phyloP scores from a whole-genome alignment of 2,888 invertebrate genomes.

The Bedellia somnulentella region DNA sequence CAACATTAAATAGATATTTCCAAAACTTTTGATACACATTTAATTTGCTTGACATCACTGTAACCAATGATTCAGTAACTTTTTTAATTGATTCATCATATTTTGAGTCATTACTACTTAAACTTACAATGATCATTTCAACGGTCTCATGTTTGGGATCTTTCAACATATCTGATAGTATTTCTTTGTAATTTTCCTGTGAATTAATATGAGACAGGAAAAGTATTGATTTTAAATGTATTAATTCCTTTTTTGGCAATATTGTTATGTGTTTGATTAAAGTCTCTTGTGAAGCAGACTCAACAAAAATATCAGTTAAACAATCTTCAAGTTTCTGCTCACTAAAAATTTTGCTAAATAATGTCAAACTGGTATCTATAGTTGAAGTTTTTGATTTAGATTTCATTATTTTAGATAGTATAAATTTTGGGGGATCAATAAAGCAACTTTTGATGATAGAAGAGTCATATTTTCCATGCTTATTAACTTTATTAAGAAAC shows the following conservation, averaged over 20 bases:
- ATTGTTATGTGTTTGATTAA: constrained; percentile 24
- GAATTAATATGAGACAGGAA: constrained; percentile 21
- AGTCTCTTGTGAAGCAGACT: constrained; percentile 37
- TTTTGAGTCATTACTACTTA: constrained; percentile 21
- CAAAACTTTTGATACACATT: constrained; percentile 26
- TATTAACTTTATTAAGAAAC: constrained; percentile 28
- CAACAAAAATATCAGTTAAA: constrained; percentile 33
- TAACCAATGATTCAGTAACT: constrained; percentile 18
- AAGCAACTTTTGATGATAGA: constrained; percentile 30
- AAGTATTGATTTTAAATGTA: constrained; percentile 29
- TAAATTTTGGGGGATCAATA: constrained; percentile 31
- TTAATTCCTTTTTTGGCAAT: constrained; percentile 22
- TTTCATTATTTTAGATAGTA: constrained; percentile 35
- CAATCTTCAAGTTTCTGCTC: constrained; percentile 27
- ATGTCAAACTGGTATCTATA: constrained; percentile 27
- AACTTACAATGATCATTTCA: constrained; percentile 28
- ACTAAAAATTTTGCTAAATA: constrained; percentile 30
- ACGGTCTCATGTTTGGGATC: constrained; percentile 21
- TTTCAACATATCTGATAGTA: constrained; percentile 19
- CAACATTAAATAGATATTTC: constrained; percentile 24
- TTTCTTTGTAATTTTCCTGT: constrained; percentile 16
- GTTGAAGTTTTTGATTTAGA: constrained; percentile 23
- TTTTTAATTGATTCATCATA: constrained; percentile 15
- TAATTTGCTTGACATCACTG: constrained; percentile 20
- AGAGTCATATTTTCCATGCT: too few relatives aligned